Conservation (phyloP, 1,140 invertebrate species). For the Stegodyphus dumicola region DNA sequence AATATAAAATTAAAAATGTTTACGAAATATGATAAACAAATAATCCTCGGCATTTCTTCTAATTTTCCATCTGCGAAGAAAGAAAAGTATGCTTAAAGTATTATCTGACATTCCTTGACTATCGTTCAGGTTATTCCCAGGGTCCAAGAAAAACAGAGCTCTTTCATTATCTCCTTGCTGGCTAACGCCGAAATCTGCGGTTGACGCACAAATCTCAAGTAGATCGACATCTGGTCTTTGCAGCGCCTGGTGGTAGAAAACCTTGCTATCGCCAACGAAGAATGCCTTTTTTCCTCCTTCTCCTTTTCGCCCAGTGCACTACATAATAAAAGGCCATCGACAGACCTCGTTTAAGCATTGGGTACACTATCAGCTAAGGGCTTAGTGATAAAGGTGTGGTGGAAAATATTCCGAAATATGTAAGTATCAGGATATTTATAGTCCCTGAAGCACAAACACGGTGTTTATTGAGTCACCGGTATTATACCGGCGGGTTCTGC, state of each 20-base stretch:
- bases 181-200: constrained; percentile 21
- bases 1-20: too few species aligned
- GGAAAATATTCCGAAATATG: constrained; percentile 5
- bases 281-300: constrained; percentile 12
- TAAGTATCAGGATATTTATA: constrained; percentile 34
- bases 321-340: constrained; percentile 34
- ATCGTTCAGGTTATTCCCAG: too few species aligned
- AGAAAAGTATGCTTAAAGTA: too few species aligned
- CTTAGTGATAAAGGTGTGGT: constrained; percentile 32
- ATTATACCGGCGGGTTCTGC: neutral
- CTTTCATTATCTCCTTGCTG: neutral
- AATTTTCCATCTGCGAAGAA: too few species aligned
- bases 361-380: neutral
- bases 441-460: constrained; percentile 5
- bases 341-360: neutral
- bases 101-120: too few species aligned
- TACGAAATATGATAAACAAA: too few species aligned
- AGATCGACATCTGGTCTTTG: constrained; percentile 41
- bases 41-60: too few species aligned
- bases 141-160: neutral
- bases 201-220: constrained; percentile 37
- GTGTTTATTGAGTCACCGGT: constrained; percentile 36
- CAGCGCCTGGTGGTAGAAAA: neutral
- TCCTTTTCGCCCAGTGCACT: neutral
- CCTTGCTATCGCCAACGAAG: constrained; percentile 1